These are phyloP conservation scores for Hermodice carunculata DNA, from an alignment of 2,888 invertebrate genomes.

Conservation along the genomic window DNA sequence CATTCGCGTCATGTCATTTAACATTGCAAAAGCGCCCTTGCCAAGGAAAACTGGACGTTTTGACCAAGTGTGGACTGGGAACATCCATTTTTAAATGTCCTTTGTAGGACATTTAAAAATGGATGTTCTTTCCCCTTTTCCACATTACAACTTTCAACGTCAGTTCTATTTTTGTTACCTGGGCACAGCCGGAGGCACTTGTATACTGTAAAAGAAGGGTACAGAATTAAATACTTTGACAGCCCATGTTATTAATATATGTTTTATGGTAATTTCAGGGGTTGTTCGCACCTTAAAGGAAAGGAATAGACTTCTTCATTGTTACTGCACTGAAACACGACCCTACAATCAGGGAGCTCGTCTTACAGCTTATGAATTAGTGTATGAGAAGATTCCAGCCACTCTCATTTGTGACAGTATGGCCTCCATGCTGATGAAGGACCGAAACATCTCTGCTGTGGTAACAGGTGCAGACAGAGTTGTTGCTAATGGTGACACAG, in stretches of 20 bases:
- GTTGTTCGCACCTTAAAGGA: slow-evolving; percentile 88
- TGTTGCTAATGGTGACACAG: slow-evolving; percentile 96
- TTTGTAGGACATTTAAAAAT: too few species aligned
- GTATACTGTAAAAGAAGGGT: too few species aligned
- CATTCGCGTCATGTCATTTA: too few species aligned
- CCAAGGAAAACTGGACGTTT: too few species aligned
- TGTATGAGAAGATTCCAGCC: slow-evolving; percentile 84
- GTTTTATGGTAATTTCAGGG: slow-evolving; percentile 56
- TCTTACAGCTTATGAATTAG: slow-evolving; percentile 94
- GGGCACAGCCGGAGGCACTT: too few species aligned
- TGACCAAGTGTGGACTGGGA: too few species aligned
- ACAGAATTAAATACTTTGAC: too few species aligned
- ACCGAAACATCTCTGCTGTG: slow-evolving; percentile 87
- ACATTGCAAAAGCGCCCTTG: too few species aligned
- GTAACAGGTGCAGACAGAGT: slow-evolving; percentile 98
- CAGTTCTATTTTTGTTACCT: too few species aligned
- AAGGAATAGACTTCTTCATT: slow-evolving; percentile 78
- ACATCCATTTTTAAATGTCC: too few species aligned
- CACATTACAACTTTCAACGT: too few species aligned
- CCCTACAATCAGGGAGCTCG: slow-evolving; percentile 94
- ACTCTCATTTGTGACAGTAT: slow-evolving; percentile 96
- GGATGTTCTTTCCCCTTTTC: too few species aligned
- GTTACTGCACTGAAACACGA: slow-evolving; percentile 96
- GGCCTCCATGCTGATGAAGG: slow-evolving; percentile 91
- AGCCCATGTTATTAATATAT: neutral